Conservation (phyloP, 2,888 invertebrate species). For the Ptychoptera albimana region DNA sequence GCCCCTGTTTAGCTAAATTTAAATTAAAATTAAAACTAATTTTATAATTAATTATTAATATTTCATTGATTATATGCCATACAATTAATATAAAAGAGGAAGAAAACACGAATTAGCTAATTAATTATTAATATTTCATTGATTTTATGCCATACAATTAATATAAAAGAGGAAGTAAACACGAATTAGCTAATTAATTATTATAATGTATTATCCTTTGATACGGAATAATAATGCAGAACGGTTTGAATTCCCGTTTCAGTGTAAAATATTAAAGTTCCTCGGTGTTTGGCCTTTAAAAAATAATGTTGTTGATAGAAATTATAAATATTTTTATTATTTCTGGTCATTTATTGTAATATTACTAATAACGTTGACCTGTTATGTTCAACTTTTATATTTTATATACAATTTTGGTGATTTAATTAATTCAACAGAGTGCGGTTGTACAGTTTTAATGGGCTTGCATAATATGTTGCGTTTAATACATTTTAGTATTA, state of each 20-base stretch:
- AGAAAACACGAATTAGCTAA: too few relatives aligned
- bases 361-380: slow-evolving; percentile 21
- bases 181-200: too few relatives aligned
- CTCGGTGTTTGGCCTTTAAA: slow-evolving; percentile 27
- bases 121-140: too few relatives aligned
- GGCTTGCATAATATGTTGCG: slow-evolving; percentile 25
- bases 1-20: too few relatives aligned
- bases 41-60: too few relatives aligned
- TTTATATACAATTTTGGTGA: slow-evolving; percentile 21
- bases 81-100: too few relatives aligned
- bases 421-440: slow-evolving; percentile 26
- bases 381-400: slow-evolving; percentile 23
- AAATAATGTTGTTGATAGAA: neutral
- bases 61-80: too few relatives aligned
- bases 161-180: too few relatives aligned
- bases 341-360: slow-evolving; percentile 25
- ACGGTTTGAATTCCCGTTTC: slow-evolving; percentile 21
- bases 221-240: too few relatives aligned
- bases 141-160: too few relatives aligned
- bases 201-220: too few relatives aligned
- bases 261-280: slow-evolving; percentile 25
- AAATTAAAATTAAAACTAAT: too few relatives aligned
- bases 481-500: slow-evolving; percentile 23
- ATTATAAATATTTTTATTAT: slow-evolving; percentile 13
- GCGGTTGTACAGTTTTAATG: slow-evolving; percentile 29